These are phyloP conservation scores for Callithrix jacchus DNA, from an alignment of 2,113 vertebrate species.

Conservation along the genomic window DNA sequence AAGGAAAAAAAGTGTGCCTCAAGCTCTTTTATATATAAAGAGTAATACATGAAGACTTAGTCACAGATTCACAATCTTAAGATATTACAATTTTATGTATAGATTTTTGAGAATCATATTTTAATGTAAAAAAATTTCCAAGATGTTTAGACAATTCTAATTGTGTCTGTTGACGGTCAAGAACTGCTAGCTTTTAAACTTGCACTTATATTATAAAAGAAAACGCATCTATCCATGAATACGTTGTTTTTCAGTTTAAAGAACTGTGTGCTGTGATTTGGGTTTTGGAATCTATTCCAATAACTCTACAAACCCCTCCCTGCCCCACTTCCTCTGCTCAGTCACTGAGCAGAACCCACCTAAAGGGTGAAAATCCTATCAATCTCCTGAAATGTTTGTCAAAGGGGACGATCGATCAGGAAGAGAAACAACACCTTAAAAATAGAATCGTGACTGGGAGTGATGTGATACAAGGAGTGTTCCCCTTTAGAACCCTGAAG, in stretches of 20 bases:
- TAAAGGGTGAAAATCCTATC: background rate
- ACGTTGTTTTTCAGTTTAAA: background rate
- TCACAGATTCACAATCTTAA: background rate
- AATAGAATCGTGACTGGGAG: background rate
- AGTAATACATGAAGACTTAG: background rate
- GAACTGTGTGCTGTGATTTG: background rate
- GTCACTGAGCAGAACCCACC: background rate
- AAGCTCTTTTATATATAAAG: background rate
- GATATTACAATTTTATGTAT: background rate
- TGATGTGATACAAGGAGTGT: rapidly evolving
- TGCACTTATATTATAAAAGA: background rate
- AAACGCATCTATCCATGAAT: background rate
- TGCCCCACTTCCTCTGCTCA: background rate
- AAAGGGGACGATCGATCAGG: background rate
- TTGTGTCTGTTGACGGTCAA: background rate
- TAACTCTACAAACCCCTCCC: background rate
- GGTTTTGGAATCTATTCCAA: background rate
- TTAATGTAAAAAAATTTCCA: background rate
- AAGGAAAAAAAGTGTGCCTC: too few relatives aligned
- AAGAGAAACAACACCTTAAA: background rate
- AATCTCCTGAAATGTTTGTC: background rate
- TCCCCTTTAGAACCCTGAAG: background rate
- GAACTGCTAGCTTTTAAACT: background rate
- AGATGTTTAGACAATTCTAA: background rate
- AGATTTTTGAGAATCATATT: background rate